Conservation (phyloP, 1,140 invertebrate genomes). For the Diorhabda carinulata region DNA sequence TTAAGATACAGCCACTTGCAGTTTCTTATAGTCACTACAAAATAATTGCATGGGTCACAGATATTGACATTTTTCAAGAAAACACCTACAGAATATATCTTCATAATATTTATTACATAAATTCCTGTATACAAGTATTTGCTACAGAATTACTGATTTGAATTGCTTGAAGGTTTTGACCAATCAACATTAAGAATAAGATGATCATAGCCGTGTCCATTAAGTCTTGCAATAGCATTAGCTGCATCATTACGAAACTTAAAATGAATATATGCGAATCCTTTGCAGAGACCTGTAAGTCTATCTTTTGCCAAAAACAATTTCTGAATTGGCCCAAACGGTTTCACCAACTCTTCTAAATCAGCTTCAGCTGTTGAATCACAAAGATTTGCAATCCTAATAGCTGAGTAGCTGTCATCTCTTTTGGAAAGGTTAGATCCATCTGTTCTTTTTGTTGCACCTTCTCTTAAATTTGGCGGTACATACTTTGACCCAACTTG, state of each 20-base stretch:
- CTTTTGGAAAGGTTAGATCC: slow-evolving; percentile 65
- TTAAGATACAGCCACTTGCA: too few species aligned
- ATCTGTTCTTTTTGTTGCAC: slow-evolving; percentile 68
- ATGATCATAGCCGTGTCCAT: slow-evolving; percentile 97
- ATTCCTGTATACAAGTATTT: too few species aligned
- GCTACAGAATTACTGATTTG: slow-evolving; percentile 14
- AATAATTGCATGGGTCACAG: too few species aligned
- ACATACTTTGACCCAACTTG: slow-evolving; percentile 66
- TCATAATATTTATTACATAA: too few species aligned
- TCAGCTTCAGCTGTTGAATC: slow-evolving; percentile 93
- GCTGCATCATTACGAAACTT: slow-evolving; percentile 85
- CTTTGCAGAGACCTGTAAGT: slow-evolving; percentile 76
- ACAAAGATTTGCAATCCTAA: slow-evolving; percentile 95
- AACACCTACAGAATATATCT: too few species aligned
- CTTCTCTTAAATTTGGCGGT: slow-evolving; percentile 83
- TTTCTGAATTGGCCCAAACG: slow-evolving; percentile 82
- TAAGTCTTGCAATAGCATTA: slow-evolving; percentile 82
- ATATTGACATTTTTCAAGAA: too few species aligned
- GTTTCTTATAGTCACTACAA: too few species aligned
- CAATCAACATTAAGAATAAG: slow-evolving; percentile 97
- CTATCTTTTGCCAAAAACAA: slow-evolving; percentile 88
- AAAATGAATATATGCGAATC: slow-evolving; percentile 96
- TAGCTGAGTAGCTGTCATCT: slow-evolving; percentile 82
- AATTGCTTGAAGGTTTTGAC: slow-evolving; percentile 72
- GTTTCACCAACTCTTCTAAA: slow-evolving; percentile 91